phyloP scores from a whole-genome alignment of 2,888 invertebrate species.

The Glaucopsyche alexis region DNA sequence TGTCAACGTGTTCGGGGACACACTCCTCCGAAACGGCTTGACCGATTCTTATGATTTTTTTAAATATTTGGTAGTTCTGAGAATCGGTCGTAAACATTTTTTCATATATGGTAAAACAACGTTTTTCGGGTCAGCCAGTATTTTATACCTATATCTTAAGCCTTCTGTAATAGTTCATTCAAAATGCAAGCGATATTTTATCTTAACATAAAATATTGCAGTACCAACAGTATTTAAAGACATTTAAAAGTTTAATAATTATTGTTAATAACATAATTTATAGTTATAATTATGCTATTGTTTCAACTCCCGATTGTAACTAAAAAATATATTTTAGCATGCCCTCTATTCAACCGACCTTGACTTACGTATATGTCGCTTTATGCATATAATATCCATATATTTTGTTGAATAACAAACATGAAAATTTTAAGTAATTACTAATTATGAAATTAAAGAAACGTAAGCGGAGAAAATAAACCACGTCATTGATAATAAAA shows the following conservation, averaged over 20 bases:
- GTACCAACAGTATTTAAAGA: too few relatives aligned
- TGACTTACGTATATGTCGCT: not conserved
- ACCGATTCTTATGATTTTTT: too few relatives aligned
- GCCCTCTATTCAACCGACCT: conserved; percentile 11
- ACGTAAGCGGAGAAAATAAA: not conserved
- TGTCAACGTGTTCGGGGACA: too few relatives aligned
- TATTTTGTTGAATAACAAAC: not conserved
- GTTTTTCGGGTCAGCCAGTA: too few relatives aligned
- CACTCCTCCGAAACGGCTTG: too few relatives aligned
- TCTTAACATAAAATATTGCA: too few relatives aligned
- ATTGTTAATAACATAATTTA: not conserved
- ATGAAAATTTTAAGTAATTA: not conserved
- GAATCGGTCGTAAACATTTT: too few relatives aligned
- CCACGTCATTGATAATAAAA: not conserved
- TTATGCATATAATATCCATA: not conserved
- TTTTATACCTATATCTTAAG: too few relatives aligned
- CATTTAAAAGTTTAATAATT: not conserved
- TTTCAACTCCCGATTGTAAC: not conserved
- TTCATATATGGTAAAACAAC: too few relatives aligned
- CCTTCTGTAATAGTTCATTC: too few relatives aligned
- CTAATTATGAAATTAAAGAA: not conserved
- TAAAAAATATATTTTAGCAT: not conserved
- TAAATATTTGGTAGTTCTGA: too few relatives aligned
- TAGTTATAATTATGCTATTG: not conserved
- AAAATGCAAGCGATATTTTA: too few relatives aligned